Base-by-base conservation (phyloP, 2,797 vertebrate species). In the Distichodus sexfasciatus region DNA sequence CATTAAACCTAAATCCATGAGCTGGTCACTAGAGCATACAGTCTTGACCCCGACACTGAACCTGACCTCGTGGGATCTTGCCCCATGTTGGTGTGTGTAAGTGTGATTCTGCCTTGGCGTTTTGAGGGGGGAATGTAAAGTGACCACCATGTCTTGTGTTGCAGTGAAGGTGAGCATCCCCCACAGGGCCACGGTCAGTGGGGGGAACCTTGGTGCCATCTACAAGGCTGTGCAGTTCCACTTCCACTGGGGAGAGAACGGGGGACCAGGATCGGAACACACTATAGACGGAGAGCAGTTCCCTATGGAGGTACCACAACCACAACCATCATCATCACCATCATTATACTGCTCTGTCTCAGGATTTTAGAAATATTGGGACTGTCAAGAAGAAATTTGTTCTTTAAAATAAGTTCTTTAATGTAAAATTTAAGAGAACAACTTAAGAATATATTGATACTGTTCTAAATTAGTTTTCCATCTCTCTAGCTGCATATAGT, bases 181-280 rank as follows among this genome's bases (percentile, higher is more conserved):
- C 0, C 1, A 66, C 0, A 0, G 5, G 1, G 55, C 79, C 26
- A 88, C 43, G 17, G 47, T 98, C 0, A 53, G 81, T 2, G 89
- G 79, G 0, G 95, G 95, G 73, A 83, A 84, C 0, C 87, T 98
- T 76, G 0, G 0, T 0, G 17, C 36, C 2, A 76, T 0, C n/a
- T 97, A 96, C 87, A 93, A 84, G 71, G 94, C 93, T 0, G 66
- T 86, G 0, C 92, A 96, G 85, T 89, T 98, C 64, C 96, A 98
- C 66, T 83, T 95, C 26, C 96, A 98, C 84, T 98, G 96, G 96
- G 94, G 94, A 57, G 64, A 0, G 0, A 1, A 12, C 0, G 79
- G 75, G n/a, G 61, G 87, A 0, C 80, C 79, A 0, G 96, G 96
- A n/a, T 96, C 95, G 0, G 96, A 98, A 71, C 96, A 98, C 90